Base-by-base conservation (phyloP, 2,797 vertebrate species). In the Molossus molossus region DNA sequence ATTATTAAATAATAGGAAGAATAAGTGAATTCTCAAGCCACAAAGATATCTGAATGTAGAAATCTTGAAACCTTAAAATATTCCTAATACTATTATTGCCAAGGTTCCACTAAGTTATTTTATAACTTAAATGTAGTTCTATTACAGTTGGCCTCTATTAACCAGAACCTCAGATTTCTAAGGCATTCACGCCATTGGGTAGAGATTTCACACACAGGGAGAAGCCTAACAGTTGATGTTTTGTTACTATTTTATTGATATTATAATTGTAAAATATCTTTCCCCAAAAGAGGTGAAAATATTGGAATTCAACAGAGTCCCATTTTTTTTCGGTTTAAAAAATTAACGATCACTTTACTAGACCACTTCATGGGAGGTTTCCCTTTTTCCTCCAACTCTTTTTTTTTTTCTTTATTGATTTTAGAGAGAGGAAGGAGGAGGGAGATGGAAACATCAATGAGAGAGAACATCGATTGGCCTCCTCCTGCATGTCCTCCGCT, bases 61-160 rank as follows among this genome's bases (percentile, higher is more conserved):
- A 37, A 60, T 57, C 50, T 84, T 73, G 60, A 96, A 94, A 96
- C 40, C n/a, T 60, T 77, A 62, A 83, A 65, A 76, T 95, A 77
- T 45, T 82, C 18, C 11, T 62, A 45, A 83, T 83, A 93, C 11
- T 58, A 89, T 72, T 76, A 64, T 83, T 89, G n/a, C 67, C 87
- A 91, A 82, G 40, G 20, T 90, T 73, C 45, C 53, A 55, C 11
- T 17, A 57, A 55, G 14, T 69, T 91, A 48, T 75, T 91, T 83
- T 37, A 82, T 77, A 87, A 65, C 10, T 50, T 70, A 93, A 72
- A 48, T 81, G n/a, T 0, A 82, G 25, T 57, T 81, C 20, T 53
- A 45, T 77, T 85, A n/a, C 37, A 60, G 48, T 9, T 40, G 45
- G 17, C 53, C 33, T 73, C 18, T 37, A 11, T 70, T 79, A 94